Conservation (phyloP, 2,113 vertebrate genomes). For the Cyanoderma ruficeps region DNA sequence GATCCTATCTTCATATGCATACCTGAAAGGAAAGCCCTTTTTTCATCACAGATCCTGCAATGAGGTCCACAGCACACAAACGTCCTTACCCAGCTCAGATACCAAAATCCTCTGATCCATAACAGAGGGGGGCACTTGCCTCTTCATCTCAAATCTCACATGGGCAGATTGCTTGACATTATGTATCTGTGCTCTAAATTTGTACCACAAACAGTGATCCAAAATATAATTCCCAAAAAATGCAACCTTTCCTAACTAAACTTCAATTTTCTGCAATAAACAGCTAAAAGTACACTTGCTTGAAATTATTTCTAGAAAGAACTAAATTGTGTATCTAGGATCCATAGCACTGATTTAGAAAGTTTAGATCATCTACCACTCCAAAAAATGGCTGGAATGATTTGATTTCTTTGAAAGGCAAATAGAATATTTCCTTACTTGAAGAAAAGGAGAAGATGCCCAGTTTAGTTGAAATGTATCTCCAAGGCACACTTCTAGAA, state of each 20-base stretch:
- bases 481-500: not conserved
- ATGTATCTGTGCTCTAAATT: not conserved
- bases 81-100: not conserved
- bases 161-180: not conserved
- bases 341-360: not conserved
- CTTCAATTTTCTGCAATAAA: not conserved
- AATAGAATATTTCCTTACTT: not conserved
- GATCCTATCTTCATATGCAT: not conserved
- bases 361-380: not conserved
- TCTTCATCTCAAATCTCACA: not conserved
- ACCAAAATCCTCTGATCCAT: not conserved
- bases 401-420: not conserved
- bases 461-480: not conserved
- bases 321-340: not conserved
- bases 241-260: not conserved
- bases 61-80: not conserved
- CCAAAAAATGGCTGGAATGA: not conserved
- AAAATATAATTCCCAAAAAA: not conserved
- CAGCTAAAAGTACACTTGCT: not conserved
- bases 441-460: not conserved
- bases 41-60: not conserved
- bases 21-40: not conserved
- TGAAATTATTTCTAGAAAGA: not conserved
- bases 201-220: not conserved
- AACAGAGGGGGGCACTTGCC: too few relatives aligned